Percentiles rank a stretch among this genome's conserved stretches.
phyloP scores from a whole-genome alignment of 2,797 vertebrate genomes.

The Scolopax rusticola region DNA sequence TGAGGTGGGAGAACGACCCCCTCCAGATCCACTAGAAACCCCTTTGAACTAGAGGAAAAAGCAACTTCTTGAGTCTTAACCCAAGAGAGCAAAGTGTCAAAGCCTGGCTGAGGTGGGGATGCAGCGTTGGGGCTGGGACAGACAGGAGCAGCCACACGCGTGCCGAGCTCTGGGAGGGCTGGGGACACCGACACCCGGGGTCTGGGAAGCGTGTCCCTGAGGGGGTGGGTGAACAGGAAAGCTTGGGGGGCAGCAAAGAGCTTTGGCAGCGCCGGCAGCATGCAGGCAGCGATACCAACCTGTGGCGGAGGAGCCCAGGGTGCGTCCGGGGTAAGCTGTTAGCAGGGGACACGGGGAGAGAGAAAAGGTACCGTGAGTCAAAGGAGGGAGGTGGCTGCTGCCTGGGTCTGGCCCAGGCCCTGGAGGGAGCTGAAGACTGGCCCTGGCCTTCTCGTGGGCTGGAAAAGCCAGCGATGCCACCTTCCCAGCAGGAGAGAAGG shows the following conservation, averaged over 20 bases:
- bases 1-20: background rate
- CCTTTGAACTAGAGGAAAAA: background rate
- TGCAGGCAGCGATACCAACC: conserved; percentile 87
- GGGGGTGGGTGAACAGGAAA: background rate
- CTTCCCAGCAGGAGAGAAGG: background rate
- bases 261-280: conserved; percentile 20
- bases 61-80: background rate
- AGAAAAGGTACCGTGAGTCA: conserved; percentile 77
- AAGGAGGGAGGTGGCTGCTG: conserved; percentile 16
- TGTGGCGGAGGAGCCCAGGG: conserved; percentile 90
- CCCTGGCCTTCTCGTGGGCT: conserved; percentile 54
- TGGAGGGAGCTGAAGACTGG: conserved; percentile 27
- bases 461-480: background rate
- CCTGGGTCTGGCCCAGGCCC: conserved; percentile 18
- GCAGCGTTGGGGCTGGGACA: background rate
- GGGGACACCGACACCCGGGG: accelerated
- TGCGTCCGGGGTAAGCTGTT: conserved; percentile 95
- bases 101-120: background rate
- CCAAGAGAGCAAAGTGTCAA: background rate
- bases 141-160: background rate
- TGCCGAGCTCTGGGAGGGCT: background rate
- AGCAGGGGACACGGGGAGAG: conserved; percentile 77
- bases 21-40: background rate
- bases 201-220: background rate
- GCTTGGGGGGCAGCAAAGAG: background rate